Evolutionary conservation across 1,140 invertebrate genomes (phyloP).

Genomic region (Protaetia brevitarsis): DNA sequence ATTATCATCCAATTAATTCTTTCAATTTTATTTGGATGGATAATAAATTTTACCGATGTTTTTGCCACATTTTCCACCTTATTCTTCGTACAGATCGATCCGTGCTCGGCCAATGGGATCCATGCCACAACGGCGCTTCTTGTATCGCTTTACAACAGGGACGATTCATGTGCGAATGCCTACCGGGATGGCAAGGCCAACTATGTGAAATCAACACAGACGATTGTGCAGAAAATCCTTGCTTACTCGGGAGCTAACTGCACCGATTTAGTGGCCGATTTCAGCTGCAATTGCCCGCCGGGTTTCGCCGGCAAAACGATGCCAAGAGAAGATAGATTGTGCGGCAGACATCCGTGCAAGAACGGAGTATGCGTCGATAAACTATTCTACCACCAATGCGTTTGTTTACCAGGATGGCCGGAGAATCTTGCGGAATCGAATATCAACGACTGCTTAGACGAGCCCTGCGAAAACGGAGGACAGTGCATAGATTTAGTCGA

Average conservation of each 20-base stretch:
- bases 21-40: too few relatives aligned
- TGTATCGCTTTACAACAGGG: constrained; percentile 89
- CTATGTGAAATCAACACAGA: constrained; percentile 94
- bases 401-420: constrained; percentile 89
- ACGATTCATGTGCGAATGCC: constrained; percentile 89
- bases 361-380: constrained; percentile 91
- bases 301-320: constrained; percentile 97
- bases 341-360: constrained; percentile 79
- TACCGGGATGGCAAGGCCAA: constrained; percentile 91
- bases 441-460: constrained; percentile 86
- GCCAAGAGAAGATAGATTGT: constrained; percentile 95
- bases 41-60: too few relatives aligned
- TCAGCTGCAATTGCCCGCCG: constrained; percentile 88
- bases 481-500: constrained; percentile 86
- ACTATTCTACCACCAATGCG: constrained; percentile 82
- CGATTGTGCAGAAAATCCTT: constrained; percentile 93
- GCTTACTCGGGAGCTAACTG: constrained; percentile 89
- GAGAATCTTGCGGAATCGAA: constrained; percentile 78
- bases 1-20: too few relatives aligned
- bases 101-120: constrained; percentile 81
- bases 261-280: constrained; percentile 89
- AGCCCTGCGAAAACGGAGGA: constrained; percentile 90
- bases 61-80: constrained; percentile 44
- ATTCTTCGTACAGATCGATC: constrained; percentile 68
- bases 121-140: constrained; percentile 84